Evolutionary conservation across 2,888 invertebrate genomes (phyloP), one percentile per base, ranked within the genome.

Genomic region (Pyralis farinalis): DNA sequence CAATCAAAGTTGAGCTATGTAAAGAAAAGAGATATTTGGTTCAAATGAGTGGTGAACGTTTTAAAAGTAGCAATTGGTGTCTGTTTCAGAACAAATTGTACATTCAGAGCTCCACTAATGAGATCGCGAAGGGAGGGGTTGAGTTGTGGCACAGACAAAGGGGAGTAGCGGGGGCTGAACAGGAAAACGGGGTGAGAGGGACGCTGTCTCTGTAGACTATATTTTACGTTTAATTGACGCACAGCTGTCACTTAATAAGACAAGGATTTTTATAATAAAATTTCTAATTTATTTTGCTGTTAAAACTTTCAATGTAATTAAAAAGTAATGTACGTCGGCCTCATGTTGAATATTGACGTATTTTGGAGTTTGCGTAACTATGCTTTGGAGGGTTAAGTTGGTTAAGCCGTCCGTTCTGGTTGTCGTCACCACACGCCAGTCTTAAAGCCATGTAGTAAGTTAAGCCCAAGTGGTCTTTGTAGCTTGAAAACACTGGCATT

Each of bases 171-270:
- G 53, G 47, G 49, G 49, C 34, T 49, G 29, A 36, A 40, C 43
- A 39, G 60, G 52, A 47, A 45, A 42, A 51, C 42, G 55, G 60
- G 50, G 52, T 49, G 63, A 32, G 38, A 33, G 44, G 40, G 38
- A 27, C 36, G 46, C 57, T 70, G 72, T 76, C 76, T 74, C 76
- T 68, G 55, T 70, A 73, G 80, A 76, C 84, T 75, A 83, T 87
- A 86, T 85, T 86, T 86, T 80, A 84, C 75, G 78, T 82, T 84
- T 86, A 86, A 86, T 85, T 86, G 86, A 85, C 82, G 81, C 84
- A 69, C 81, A 77, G 81, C 83, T 80, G 84, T 84, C 85, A 80
- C 75, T 70, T 85, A 85, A 85, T 83, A 81, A 86, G 83, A 77
- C 73, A 71, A 70, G 65, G 72, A 71, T 77, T 82, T 78, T 82